These are phyloP conservation scores for Pachydiplax longipennis DNA, from an alignment of 2,888 invertebrate genomes.

Conservation along the genomic window DNA sequence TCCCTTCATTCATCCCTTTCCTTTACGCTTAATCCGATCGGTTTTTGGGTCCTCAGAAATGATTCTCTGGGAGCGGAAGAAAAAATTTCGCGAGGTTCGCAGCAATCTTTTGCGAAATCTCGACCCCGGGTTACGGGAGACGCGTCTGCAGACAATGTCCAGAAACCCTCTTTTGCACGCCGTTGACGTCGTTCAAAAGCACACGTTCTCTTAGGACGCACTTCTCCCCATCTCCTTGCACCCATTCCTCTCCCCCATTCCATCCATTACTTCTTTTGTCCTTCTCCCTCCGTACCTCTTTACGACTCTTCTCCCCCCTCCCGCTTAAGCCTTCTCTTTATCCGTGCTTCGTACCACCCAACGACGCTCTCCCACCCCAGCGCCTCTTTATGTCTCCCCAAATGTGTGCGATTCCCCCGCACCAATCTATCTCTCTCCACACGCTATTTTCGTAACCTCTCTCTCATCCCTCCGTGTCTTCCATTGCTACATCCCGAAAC, in stretches of 20 bases:
- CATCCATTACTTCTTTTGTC: not conserved
- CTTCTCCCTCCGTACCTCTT: not conserved
- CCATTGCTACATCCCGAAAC: not conserved
- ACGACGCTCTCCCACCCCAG: not conserved
- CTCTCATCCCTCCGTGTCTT: not conserved
- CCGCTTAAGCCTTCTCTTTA: no score
- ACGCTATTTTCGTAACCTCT: not conserved
- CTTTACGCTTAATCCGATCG: not conserved
- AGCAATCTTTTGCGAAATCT: not conserved
- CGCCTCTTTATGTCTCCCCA: not conserved
- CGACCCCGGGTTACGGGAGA: not conserved
- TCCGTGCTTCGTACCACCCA: not conserved
- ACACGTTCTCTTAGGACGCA: not conserved
- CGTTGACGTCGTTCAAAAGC: not conserved
- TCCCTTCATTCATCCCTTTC: not conserved
- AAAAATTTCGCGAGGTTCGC: not conserved
- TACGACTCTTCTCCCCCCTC: not conserved
- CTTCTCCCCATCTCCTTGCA: not conserved
- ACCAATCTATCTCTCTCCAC: not conserved
- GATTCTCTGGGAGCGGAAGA: not conserved
- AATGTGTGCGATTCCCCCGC: not conserved
- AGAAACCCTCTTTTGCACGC: not conserved
- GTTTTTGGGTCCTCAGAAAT: not conserved
- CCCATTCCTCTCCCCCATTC: not conserved
- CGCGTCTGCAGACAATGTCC: not conserved